A percentile compares a stretch with the other conserved stretches of the same genome.
Conservation (phyloP, 2,113 vertebrate species). For the Bettongia penicillata region DNA sequence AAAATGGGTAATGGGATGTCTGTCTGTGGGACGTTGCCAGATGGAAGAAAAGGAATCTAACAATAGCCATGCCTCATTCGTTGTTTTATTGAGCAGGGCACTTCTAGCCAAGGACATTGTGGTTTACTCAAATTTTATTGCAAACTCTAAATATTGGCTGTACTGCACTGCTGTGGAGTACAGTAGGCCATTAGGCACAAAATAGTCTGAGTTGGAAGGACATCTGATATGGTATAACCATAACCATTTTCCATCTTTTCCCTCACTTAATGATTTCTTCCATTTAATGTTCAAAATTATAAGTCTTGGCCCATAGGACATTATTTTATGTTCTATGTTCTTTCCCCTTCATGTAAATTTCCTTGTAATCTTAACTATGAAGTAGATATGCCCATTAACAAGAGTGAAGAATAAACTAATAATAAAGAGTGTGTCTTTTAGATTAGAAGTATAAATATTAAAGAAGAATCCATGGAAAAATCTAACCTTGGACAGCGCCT, state of each 20-base stretch:
- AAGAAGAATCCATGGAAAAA: neutral
- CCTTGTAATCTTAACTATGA: constrained; percentile 21
- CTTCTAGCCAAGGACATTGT: constrained; percentile 46
- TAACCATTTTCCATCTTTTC: constrained; percentile 50
- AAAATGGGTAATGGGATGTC: neutral
- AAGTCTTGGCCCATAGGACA: constrained; percentile 16
- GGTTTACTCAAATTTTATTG: constrained; percentile 50
- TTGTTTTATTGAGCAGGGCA: constrained; percentile 14
- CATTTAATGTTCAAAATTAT: constrained; percentile 45
- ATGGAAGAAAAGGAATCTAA: neutral
- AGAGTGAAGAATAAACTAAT: constrained; percentile 10
- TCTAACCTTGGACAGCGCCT: neutral
- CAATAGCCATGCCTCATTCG: neutral
- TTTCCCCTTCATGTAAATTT: constrained; percentile 46
- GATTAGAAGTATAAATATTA: constrained; percentile 22
- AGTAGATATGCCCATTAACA: constrained; percentile 26
- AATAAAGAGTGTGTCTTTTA: neutral
- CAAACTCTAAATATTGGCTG: constrained; percentile 43
- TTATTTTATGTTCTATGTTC: constrained; percentile 20
- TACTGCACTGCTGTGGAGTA: constrained; percentile 9
- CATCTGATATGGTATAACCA: constrained; percentile 48
- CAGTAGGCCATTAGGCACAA: constrained; percentile 30
- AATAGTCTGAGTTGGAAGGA: constrained; percentile 44
- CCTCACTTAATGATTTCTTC: constrained; percentile 50
- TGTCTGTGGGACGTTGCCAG: neutral